These are phyloP conservation scores for Clytia hemisphaerica DNA, from an alignment of 30 jellyfish, hydroid and myxozoan species.

Conservation along the genomic window DNA sequence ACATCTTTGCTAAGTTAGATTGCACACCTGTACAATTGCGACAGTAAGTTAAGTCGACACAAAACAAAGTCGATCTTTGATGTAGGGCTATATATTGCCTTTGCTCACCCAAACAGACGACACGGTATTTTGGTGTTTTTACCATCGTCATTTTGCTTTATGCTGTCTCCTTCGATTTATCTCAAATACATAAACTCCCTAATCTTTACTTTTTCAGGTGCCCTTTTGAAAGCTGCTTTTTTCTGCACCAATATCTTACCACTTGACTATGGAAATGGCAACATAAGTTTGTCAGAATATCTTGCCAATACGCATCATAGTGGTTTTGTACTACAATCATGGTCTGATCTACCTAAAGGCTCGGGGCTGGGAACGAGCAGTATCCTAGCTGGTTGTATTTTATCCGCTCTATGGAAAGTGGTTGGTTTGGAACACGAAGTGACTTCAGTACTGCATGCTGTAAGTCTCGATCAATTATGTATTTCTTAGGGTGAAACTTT, in stretches of 20 bases:
- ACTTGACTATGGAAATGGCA: constrained; percentile 12
- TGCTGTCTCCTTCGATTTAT: too few relatives aligned
- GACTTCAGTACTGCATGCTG: constrained; percentile 83
- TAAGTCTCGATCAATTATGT: constrained; percentile 12
- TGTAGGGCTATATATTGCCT: too few relatives aligned
- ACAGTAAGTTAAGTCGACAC: too few relatives aligned
- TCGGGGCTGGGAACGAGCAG: constrained; percentile 99
- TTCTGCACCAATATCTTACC: constrained; percentile 74
- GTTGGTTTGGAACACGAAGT: constrained; percentile 72
- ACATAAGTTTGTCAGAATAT: constrained; percentile 49
- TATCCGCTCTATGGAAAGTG: constrained; percentile 89
- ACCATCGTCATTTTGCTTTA: too few relatives aligned
- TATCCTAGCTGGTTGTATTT: constrained; percentile 74
- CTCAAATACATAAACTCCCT: too few relatives aligned
- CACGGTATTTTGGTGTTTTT: too few relatives aligned
- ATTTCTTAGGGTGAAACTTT: too few relatives aligned
- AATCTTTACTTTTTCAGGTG: constrained; percentile 45
- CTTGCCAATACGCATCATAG: constrained; percentile 45
- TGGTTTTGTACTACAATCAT: constrained; percentile 84
- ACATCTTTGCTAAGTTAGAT: too few relatives aligned
- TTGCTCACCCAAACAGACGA: too few relatives aligned
- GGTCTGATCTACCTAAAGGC: constrained; percentile 96
- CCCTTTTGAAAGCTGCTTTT: constrained; percentile 83
- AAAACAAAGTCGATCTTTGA: too few relatives aligned
- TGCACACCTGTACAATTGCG: too few relatives aligned